phyloP scores from a whole-genome alignment of 1,140 invertebrate genomes.

The Calosoma granatense region DNA sequence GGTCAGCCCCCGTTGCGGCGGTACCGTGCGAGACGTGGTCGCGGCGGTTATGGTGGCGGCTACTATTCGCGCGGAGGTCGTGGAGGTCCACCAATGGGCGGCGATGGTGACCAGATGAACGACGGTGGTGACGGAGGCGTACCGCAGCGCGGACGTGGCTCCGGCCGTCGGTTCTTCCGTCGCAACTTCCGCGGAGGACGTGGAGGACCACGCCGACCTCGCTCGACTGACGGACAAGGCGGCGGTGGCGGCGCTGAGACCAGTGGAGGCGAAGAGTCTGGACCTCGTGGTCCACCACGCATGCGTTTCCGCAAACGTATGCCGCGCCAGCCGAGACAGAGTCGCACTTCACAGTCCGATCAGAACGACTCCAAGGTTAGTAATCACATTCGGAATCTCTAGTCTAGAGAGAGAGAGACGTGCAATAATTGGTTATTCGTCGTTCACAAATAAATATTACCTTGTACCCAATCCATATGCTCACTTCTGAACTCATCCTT shows the following conservation, averaged over 20 bases:
- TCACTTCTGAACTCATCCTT: no score
- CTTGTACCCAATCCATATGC: no score
- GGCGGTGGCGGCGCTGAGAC: constrained; percentile 24
- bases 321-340: constrained; percentile 23
- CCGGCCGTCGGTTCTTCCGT: constrained; percentile 48
- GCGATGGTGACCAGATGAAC: constrained; percentile 23
- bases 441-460: no score
- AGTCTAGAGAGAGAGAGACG: no score
- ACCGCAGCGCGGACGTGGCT: constrained; percentile 31
- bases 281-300: constrained; percentile 28
- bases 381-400: no score
- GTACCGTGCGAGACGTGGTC: constrained; percentile 37
- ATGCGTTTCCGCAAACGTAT: constrained; percentile 30
- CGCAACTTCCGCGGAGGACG: constrained; percentile 49
- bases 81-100: constrained; percentile 21
- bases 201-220: constrained; percentile 40
- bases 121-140: constrained; percentile 32
- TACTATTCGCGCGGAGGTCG: constrained; percentile 17
- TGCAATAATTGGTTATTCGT: background rate
- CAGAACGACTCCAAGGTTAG: constrained; percentile 22
- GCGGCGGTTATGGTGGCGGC: constrained; percentile 27
- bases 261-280: constrained; percentile 19
- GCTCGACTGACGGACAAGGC: constrained; percentile 47
- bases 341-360: constrained; percentile 30
- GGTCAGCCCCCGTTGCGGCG: constrained; percentile 34